phyloP scores from a whole-genome alignment of 2,888 invertebrate species.

The Nudaria mundana region DNA sequence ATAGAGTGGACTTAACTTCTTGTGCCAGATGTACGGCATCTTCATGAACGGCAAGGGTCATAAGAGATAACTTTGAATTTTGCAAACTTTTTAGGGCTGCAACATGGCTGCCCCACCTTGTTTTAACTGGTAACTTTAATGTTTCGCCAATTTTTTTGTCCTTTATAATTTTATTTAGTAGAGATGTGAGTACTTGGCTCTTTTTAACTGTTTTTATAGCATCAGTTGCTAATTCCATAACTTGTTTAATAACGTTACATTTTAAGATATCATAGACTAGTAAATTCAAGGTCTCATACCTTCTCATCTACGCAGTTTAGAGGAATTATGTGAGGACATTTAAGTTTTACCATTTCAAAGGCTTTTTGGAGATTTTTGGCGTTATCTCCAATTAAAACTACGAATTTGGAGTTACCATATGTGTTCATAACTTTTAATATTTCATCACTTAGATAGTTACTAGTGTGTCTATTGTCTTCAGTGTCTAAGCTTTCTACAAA shows the following conservation, averaged over 20 bases:
- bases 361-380: slow-evolving; percentile 16
- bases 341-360: slow-evolving; percentile 10
- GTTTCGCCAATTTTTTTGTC: slow-evolving; percentile 6
- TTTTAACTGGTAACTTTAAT: slow-evolving; percentile 6
- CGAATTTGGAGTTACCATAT: slow-evolving; percentile 8
- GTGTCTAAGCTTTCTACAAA: slow-evolving; percentile 12
- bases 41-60: too few species aligned
- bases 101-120: too few species aligned
- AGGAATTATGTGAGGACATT: slow-evolving; percentile 5
- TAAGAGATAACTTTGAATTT: too few species aligned
- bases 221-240: slow-evolving; percentile 3
- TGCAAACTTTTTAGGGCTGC: too few species aligned
- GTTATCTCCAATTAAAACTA: slow-evolving; percentile 14
- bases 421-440: slow-evolving; percentile 11
- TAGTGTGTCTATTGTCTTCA: slow-evolving; percentile 11
- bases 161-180: slow-evolving; percentile 1
- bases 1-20: too few species aligned
- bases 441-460: slow-evolving; percentile 8
- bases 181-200: neutral
- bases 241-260: slow-evolving; percentile 3
- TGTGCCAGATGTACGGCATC: too few species aligned
- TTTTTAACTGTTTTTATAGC: slow-evolving; percentile 13
- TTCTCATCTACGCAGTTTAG: slow-evolving; percentile 10
- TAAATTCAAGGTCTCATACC: slow-evolving; percentile 10
- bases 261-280: slow-evolving; percentile 11